Evolutionary conservation across 2,888 invertebrate genomes (phyloP), one percentile per base, ranked within the genome.

Genomic region (Nudaria mundana): DNA sequence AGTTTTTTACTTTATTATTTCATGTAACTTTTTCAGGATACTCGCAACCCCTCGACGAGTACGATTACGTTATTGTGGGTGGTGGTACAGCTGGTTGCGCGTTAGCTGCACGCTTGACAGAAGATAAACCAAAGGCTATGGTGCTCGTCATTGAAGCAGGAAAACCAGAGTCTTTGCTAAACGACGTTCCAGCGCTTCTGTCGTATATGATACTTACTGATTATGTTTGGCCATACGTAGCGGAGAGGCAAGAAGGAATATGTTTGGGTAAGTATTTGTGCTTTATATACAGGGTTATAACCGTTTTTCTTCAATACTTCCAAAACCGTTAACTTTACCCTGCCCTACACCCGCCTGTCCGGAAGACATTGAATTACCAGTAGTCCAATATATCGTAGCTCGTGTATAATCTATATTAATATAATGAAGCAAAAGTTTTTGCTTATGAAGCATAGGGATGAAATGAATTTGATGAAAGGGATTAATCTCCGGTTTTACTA

Each of bases 71-170:
- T 3, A 81, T 93, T 13, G 86, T 94, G 0, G 94, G 94, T 0
- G 93, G 93, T 0, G 94, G 94, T 0, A 91, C 93, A 0, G 92
- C 93, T 0, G 95, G 95, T 0, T 91, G 93, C 0, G 92, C 92
- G 0, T 61, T 95, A 6, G 94, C 94, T 0, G 91, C 93, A 54
- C 88, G 95, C 1, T 80, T 95, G 0, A 90, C 93, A 0, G 94
- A 94, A 73, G 91, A 78, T 26, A 85, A 85, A 43, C 87, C 84
- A 0, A 66, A 56, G 34, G 71, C 91, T 20, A 91, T 81, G 31
- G 90, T 94, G 0, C 78, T 94, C 3, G 75, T 94, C 0, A 62
- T 94, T 6, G 94, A 94, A 69, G 92, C 93, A 0, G 88, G 88
- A 0, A 82, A 79, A 46, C 79, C 87, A 1, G 88, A 87, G 54